Evolutionary conservation across 35 echinoderm and acorn worm species (phyloP).

Genomic region (Holothuria glaberrima): DNA sequence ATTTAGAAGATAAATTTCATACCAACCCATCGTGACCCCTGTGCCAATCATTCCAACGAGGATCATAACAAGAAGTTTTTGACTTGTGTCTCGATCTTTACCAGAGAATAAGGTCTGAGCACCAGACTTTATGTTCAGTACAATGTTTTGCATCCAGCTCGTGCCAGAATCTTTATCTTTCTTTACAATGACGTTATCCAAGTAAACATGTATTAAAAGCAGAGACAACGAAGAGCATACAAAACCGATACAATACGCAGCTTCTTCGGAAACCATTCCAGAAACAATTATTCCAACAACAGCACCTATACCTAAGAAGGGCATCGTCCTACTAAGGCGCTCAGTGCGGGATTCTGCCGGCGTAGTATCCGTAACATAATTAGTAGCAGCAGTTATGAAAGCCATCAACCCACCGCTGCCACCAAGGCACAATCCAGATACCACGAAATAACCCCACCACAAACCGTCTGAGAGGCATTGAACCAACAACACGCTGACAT

Average conservation of each 20-base stretch:
- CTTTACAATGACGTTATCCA: neutral
- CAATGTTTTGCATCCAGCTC: neutral
- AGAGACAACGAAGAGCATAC: conserved; percentile 24
- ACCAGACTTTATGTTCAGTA: conserved; percentile 1
- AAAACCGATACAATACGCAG: conserved; percentile 34
- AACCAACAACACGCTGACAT: conserved; percentile 46
- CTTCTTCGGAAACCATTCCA: conserved; percentile 66
- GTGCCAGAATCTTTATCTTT: neutral
- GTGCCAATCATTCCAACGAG: conserved; percentile 9
- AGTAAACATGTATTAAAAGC: conserved; percentile 34
- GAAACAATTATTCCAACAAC: conserved; percentile 72
- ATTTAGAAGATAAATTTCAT: neutral
- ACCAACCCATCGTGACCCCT: conserved; percentile 16
- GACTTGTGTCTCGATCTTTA: neutral
- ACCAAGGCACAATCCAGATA: conserved; percentile 55
- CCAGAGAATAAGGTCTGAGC: conserved; percentile 12
- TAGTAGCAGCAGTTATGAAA: conserved; percentile 68
- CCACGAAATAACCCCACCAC: conserved; percentile 41
- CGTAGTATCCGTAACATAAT: conserved; percentile 87
- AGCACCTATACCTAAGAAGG: conserved; percentile 80
- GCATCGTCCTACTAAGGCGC: conserved; percentile 63
- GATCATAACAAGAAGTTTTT: neutral
- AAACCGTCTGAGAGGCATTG: conserved; percentile 21
- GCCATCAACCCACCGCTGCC: conserved; percentile 77
- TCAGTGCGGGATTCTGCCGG: conserved; percentile 70